phyloP scores from a whole-genome alignment of 2,888 invertebrate genomes.

The Drosophila subquinaria region DNA sequence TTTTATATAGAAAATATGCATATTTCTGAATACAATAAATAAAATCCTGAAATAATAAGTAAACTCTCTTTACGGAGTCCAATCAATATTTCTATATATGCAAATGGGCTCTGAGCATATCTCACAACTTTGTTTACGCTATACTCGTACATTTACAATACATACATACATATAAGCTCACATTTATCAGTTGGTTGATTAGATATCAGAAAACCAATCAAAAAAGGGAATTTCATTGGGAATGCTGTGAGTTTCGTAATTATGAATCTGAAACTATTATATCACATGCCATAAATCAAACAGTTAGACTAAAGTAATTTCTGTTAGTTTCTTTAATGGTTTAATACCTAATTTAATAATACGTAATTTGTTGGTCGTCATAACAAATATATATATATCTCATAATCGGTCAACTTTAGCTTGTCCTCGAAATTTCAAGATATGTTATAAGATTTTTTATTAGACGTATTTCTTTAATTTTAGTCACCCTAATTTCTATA shows the following conservation, averaged over 20 bases:
- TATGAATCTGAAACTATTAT: conserved; percentile 25
- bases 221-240: conserved; percentile 13
- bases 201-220: conserved; percentile 19
- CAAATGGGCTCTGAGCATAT: not conserved
- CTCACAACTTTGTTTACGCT: not conserved
- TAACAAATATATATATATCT: too few species aligned
- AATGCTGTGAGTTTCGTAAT: conserved; percentile 22
- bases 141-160: not conserved
- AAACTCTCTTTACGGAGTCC: not conserved
- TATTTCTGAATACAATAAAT: too few species aligned
- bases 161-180: not conserved
- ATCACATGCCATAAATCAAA: conserved; percentile 25
- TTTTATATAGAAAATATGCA: not conserved
- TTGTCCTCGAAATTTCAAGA: too few species aligned
- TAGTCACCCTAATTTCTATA: too few species aligned
- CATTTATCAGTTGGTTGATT: conserved; percentile 23
- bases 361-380: too few species aligned
- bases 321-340: conserved; percentile 1
- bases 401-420: too few species aligned
- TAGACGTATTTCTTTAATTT: too few species aligned
- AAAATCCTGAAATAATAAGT: not conserved
- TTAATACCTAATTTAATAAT: not conserved
- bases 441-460: too few species aligned
- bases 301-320: conserved; percentile 13
- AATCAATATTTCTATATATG: conserved; percentile 1